These are phyloP conservation scores for Dendrolimus houi DNA, from an alignment of 2,888 invertebrate genomes.

Conservation along the genomic window DNA sequence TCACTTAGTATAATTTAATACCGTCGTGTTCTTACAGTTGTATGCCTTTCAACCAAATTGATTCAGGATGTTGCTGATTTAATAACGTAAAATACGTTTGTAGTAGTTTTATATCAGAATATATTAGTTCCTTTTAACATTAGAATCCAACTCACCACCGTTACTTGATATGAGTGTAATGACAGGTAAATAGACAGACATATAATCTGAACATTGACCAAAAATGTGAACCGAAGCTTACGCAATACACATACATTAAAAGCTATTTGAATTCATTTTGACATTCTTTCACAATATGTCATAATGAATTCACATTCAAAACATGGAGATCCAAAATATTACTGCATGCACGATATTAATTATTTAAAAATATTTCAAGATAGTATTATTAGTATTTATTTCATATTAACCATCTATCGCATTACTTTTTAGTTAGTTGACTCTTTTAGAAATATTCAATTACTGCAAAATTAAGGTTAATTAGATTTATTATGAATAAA, in stretches of 20 bases:
- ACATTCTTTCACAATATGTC: slow-evolving; percentile 22
- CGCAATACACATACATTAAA: slow-evolving; percentile 56
- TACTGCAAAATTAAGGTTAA: background rate
- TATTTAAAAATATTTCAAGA: slow-evolving; percentile 19
- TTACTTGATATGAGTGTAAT: background rate
- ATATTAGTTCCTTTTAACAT: too few species aligned
- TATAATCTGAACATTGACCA: slow-evolving; percentile 13
- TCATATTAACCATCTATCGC: slow-evolving; percentile 6
- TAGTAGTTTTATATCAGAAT: too few species aligned
- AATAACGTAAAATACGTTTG: too few species aligned
- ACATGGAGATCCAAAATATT: slow-evolving; percentile 53
- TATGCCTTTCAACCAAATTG: too few species aligned
- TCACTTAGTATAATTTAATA: too few species aligned
- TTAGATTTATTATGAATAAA: background rate
- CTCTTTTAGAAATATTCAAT: background rate
- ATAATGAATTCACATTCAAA: slow-evolving; percentile 47
- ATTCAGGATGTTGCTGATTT: too few species aligned
- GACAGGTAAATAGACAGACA: background rate
- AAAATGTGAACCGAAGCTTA: slow-evolving; percentile 58
- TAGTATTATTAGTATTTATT: slow-evolving; percentile 10
- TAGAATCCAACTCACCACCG: too few species aligned
- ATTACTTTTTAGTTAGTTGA: slow-evolving; percentile 4
- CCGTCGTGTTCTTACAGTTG: too few species aligned
- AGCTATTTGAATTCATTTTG: slow-evolving; percentile 48
- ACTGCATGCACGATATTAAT: slow-evolving; percentile 65